Base-by-base conservation (phyloP, 1,140 invertebrate species). In the Penaeus indicus region DNA sequence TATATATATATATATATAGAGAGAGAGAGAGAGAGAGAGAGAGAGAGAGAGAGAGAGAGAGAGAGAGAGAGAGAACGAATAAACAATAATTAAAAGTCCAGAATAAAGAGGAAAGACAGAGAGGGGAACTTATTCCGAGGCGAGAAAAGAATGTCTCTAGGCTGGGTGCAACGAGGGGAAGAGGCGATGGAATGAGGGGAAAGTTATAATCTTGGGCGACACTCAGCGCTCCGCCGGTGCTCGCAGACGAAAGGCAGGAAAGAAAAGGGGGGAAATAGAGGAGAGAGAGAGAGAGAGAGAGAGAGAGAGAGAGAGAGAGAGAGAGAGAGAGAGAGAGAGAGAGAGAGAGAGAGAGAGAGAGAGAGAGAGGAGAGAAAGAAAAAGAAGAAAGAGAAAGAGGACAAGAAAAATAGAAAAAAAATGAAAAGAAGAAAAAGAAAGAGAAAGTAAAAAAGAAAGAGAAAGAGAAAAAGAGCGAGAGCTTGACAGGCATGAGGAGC, bases 11-110 rank as follows among this genome's bases (percentile, higher is more conserved):
- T 54, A 81, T 8, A 60, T 54, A 62, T 4, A 60, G 80, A 62
- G 60, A 82, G 80, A 62, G 80, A 79, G 77, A 38, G 77, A 79
- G 77, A 79, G 77, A 79, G 32, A 42, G 77, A 42, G 77, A 42
- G 18, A 42, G 77, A 79, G 77, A 42, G 19, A 79, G 77, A 42
- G 42, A 42, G 25, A 62, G 80, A 82, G 80, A 62, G 60, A 72
- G 32, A 72, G 27, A 38, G n/a, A 38, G 54, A 21, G 38, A 22
- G 25, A 54, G 8, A 38, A 8, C 32, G 47, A 80, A 38, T 22
- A 32, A 60, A 42, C 25, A 60, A 16, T 54, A 27, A 80, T 47
- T 60, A 18, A 16, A 47, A 79, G 42, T 54, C 61, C 22, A 42
- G 42, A 47, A n/a, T 54, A 38, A 42, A 79, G 22, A 10, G 22